A percentile compares a stretch with the other conserved stretches of the same genome.
Conservation (phyloP, 2,113 vertebrate genomes). For the Suncus etruscus region DNA sequence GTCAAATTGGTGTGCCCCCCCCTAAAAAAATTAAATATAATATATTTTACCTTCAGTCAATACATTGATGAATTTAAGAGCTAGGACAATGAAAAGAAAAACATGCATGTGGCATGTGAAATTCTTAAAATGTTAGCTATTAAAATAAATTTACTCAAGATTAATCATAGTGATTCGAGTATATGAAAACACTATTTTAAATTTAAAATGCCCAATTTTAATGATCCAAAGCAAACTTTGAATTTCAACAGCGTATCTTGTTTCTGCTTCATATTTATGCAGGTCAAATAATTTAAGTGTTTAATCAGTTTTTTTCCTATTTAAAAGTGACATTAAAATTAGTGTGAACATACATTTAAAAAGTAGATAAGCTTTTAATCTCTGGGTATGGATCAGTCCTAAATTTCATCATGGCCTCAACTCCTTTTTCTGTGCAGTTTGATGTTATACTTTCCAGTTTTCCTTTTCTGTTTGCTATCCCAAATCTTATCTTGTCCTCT, state of each 20-base stretch:
- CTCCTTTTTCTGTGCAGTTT: background rate
- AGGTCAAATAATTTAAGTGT: background rate
- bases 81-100: background rate
- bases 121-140: background rate
- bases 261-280: background rate
- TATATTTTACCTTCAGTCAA: background rate
- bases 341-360: background rate
- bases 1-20: too few relatives aligned
- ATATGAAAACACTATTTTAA: background rate
- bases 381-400: background rate
- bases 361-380: background rate
- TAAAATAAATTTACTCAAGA: background rate
- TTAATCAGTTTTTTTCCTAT: background rate
- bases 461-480: background rate
- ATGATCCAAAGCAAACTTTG: background rate
- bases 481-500: background rate
- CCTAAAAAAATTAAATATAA: too few relatives aligned
- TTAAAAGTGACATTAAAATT: background rate
- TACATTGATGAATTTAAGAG: background rate
- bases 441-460: background rate
- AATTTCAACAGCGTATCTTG: background rate
- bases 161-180: too few relatives aligned
- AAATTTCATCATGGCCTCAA: background rate
- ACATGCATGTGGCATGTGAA: background rate
- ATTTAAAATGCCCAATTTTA: constrained; percentile 4